Evolutionary conservation across 2,888 invertebrate species (phyloP).

Genomic region (Rhagonycha lutea): DNA sequence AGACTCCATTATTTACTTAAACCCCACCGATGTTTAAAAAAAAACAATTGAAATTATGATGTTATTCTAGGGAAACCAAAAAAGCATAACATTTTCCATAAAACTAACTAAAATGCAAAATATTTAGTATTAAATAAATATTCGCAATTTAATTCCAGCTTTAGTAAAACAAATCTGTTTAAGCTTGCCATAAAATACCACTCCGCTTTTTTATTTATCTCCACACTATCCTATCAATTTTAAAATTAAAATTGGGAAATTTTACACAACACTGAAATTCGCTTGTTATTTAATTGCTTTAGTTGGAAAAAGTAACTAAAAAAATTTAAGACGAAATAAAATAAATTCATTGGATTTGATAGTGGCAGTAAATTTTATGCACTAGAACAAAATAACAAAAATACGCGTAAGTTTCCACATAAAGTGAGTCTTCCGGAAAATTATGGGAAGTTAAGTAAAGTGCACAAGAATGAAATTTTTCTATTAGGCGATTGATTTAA

Average conservation of each 20-base stretch:
- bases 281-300: not conserved
- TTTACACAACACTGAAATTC: not conserved
- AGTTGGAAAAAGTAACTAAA: not conserved
- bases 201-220: not conserved
- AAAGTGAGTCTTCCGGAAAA: constrained; percentile 2
- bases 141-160: not conserved
- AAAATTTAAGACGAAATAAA: not conserved
- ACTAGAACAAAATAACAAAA: not conserved
- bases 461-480: constrained; percentile 19
- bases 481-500: constrained; percentile 28
- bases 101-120: not conserved
- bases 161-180: not conserved
- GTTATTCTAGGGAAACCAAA: not conserved
- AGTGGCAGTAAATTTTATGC: constrained; percentile 3
- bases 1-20: not conserved
- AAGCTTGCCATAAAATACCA: not conserved
- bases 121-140: not conserved
- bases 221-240: not conserved
- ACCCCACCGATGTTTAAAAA: not conserved
- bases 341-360: not conserved
- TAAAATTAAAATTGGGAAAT: not conserved
- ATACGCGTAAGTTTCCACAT: constrained; percentile 1
- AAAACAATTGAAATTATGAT: not conserved
- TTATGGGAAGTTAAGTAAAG: constrained; percentile 6
- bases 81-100: not conserved